These are phyloP conservation scores for Cyclopterus lumpus DNA, from an alignment of 2,797 vertebrate species.

Conservation along the genomic window DNA sequence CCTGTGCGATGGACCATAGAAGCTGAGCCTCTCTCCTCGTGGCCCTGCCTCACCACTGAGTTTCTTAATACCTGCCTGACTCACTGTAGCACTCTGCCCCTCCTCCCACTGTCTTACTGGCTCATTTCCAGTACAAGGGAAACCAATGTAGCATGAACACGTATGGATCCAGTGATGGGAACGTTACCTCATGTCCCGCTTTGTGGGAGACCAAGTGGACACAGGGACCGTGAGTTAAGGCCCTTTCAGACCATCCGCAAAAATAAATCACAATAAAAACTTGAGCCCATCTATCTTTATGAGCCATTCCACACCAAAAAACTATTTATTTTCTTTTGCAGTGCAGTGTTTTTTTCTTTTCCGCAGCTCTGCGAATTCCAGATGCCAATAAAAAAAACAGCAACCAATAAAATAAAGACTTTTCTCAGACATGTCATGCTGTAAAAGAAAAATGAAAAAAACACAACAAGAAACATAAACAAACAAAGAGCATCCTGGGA, in stretches of 20 bases:
- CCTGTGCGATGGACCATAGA: constrained; percentile 81
- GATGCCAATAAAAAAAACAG: background rate
- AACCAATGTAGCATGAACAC: constrained; percentile 4
- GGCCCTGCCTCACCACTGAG: constrained; percentile 50
- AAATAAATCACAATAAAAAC: no score
- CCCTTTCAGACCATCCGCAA: background rate
- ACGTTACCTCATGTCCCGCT: constrained; percentile 5
- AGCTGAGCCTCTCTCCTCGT: constrained; percentile 58
- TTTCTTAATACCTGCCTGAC: constrained; percentile 54
- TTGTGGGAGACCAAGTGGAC: background rate
- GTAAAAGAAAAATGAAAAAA: background rate
- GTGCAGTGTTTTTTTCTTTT: background rate
- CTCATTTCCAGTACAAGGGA: constrained; percentile 20
- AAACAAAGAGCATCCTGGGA: background rate
- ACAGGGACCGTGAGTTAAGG: background rate
- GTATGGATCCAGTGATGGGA: constrained; percentile 13
- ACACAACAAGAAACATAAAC: background rate
- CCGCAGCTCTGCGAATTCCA: background rate
- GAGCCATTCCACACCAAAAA: background rate
- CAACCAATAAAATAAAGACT: background rate
- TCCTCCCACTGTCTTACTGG: constrained; percentile 16
- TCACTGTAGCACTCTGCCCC: constrained; percentile 22
- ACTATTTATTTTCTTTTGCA: background rate
- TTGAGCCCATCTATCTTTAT: background rate
- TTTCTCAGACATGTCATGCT: no score